Evolutionary conservation across 1,140 invertebrate species (phyloP), one percentile per base, ranked within the genome.

Genomic region (Solenopsis invicta): DNA sequence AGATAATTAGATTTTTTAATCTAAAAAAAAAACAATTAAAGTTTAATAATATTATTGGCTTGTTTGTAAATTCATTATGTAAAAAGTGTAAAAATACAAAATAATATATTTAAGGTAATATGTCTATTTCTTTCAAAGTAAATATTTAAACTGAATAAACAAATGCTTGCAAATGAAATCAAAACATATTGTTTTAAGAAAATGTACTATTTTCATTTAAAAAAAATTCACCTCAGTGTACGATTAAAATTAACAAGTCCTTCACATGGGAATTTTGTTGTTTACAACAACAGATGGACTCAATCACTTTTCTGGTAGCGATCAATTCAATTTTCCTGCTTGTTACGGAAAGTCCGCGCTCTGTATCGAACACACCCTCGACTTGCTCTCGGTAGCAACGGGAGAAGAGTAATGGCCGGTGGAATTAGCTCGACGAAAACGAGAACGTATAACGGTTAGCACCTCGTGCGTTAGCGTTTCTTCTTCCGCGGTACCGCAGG

Each of bases 401-500:
- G 21, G 64, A 37, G 54, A 84, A 74, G 67, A 82, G 52, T 82
- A 82, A 84, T 74, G 54, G 69, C 24, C 18, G 54, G 71, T 78
- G 61, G 59, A 85, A 78, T 85, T 78, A 85, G 82, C 50, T 41
- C 82, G 61, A 56, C 50, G 59, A 78, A 75, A 61, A 85, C 45
- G 56, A 75, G 87, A 75, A 82, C 45, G 61, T 80, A 80, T 59
- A 62, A 78, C 76, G 41, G 88, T 89, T 89, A 89, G 80, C 88
- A 88, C 88, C 88, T 89, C 87, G 84, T 88, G 87, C 72, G 74
- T 75, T 87, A 88, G 86, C 75, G 80, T 54, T 74, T 74, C 74
- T 86, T 86, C 67, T 72, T 82, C 61, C 41, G 80, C 66, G 67
- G 61, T 61, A 71, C 54, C 34, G 34, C 21, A 13, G 50, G 34